These are phyloP conservation scores for Pantala flavescens DNA, from an alignment of 1,140 invertebrate species.

Conservation along the genomic window DNA sequence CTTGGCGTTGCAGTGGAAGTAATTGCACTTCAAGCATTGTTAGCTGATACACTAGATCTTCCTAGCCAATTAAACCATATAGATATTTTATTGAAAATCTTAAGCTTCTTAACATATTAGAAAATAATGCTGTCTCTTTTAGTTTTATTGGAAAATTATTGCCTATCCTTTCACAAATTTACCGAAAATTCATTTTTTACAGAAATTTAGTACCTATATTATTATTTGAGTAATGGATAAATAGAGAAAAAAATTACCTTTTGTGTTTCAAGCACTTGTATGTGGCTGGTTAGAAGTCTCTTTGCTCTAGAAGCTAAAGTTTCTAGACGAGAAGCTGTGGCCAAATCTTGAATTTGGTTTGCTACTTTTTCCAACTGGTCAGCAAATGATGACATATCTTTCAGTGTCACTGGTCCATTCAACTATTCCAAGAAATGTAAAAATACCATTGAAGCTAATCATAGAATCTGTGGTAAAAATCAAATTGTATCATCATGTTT, in stretches of 20 bases:
- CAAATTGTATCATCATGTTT: too few species aligned
- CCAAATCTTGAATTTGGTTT: slow-evolving; percentile 54
- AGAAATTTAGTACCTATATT: background rate
- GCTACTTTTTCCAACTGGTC: slow-evolving; percentile 63
- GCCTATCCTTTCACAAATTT: background rate
- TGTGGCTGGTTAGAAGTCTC: slow-evolving; percentile 45
- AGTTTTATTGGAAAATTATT: too few species aligned
- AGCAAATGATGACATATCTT: slow-evolving; percentile 57
- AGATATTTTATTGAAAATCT: background rate
- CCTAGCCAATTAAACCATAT: slow-evolving; percentile 37
- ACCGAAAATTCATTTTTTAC: background rate
- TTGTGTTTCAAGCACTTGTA: slow-evolving; percentile 50
- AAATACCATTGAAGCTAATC: background rate
- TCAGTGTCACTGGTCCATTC: slow-evolving; percentile 52
- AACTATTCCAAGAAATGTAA: slow-evolving; percentile 29
- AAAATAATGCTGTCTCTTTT: too few species aligned
- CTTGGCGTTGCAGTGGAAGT: slow-evolving; percentile 50
- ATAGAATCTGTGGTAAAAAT: background rate
- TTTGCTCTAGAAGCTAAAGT: slow-evolving; percentile 49
- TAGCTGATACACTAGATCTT: slow-evolving; percentile 60
- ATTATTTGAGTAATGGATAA: background rate
- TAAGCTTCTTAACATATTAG: too few species aligned
- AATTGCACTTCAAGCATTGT: slow-evolving; percentile 61
- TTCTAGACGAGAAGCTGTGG: slow-evolving; percentile 52
- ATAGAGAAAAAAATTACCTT: slow-evolving; percentile 25